Evolutionary conservation across 2,113 vertebrate genomes (phyloP), one percentile per base, ranked within the genome.

Genomic region (Oostethus manadensis): DNA sequence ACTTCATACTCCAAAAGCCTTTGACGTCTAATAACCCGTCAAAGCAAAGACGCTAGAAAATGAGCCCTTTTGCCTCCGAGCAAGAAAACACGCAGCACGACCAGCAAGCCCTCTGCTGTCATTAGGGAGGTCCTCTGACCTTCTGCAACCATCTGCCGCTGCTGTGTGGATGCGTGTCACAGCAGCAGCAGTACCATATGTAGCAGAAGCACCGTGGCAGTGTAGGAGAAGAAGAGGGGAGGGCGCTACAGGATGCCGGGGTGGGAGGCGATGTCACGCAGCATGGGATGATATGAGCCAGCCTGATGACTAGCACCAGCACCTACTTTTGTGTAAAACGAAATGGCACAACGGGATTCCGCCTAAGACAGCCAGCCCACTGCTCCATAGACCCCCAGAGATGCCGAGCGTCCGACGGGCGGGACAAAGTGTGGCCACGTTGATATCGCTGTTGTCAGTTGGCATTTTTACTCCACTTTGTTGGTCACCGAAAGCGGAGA

Each of bases 121-220:
- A 74, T 79, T 84, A 78, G 75, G 51, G 26, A 61, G 45, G 71
- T 58, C 56, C 49, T 55, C 48, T 82, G 80, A 84, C 83, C 78
- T 87, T 74, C 72, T 70, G 38, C 47, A 69, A 76, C 87, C 84
- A 85, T 85, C 83, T 86, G 76, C 73, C 73, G 33, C 29, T 51
- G 42, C 45, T 82, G 73, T 71, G 66, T 29, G 9, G 38, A 57
- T 51, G 76, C 70, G 70, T 54, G 68, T 73, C 64, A 26, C 62
- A 75, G 71, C 60, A 60, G 65, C 51, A 66, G 55, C 69, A 51
- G 60, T 23, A 60, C 75, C 75, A 51, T 61, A 73, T 82, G 79
- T 73, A 59, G 48, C 21, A 65, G 56, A 68, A 9, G 60, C 58
- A 16, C 49, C 56, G 1, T 3, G 38, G 68, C 76, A 56, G 55